These are phyloP conservation scores for Sebastes fasciatus DNA, from an alignment of 2,113 vertebrate genomes.

Conservation along the genomic window DNA sequence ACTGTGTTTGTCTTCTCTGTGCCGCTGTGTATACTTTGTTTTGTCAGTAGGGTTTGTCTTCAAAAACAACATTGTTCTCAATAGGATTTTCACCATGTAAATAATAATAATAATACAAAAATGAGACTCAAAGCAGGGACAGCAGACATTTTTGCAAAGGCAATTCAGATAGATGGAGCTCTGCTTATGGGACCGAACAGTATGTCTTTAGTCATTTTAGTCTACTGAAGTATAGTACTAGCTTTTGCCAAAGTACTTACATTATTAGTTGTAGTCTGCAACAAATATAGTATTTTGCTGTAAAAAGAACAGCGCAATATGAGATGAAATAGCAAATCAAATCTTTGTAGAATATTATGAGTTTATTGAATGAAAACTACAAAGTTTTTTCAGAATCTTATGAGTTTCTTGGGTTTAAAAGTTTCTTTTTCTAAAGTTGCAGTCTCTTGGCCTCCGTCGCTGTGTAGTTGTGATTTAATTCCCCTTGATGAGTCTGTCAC, in stretches of 20 bases:
- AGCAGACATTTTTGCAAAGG: slow-evolving; percentile 46
- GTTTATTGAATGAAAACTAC: slow-evolving; percentile 64
- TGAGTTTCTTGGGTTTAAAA: slow-evolving; percentile 61
- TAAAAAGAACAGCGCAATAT: slow-evolving; percentile 25
- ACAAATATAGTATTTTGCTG: slow-evolving; percentile 42
- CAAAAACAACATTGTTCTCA: slow-evolving; percentile 43
- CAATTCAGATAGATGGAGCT: slow-evolving; percentile 54
- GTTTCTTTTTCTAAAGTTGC: slow-evolving; percentile 33
- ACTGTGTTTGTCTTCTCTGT: slow-evolving; percentile 45
- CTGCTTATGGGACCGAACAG: slow-evolving; percentile 56
- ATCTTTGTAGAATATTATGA: slow-evolving; percentile 63
- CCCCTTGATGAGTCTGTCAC: slow-evolving; percentile 54
- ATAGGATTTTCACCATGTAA: slow-evolving; percentile 45
- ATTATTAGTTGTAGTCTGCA: slow-evolving; percentile 59
- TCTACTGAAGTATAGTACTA: slow-evolving; percentile 35
- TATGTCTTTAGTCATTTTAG: slow-evolving; percentile 63
- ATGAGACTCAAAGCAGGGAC: slow-evolving; percentile 32
- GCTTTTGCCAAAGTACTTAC: slow-evolving; percentile 22
- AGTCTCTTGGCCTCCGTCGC: not conserved
- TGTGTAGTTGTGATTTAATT: slow-evolving; percentile 56
- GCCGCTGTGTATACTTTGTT: slow-evolving; percentile 34
- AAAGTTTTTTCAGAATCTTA: slow-evolving; percentile 39
- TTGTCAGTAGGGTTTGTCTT: slow-evolving; percentile 25
- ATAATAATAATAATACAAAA: slow-evolving; percentile 26
- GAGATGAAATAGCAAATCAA: slow-evolving; percentile 55